Percentiles rank a stretch among this genome's conserved stretches.
phyloP scores from a whole-genome alignment of 2,113 vertebrate genomes.

The Carollia perspicillata region DNA sequence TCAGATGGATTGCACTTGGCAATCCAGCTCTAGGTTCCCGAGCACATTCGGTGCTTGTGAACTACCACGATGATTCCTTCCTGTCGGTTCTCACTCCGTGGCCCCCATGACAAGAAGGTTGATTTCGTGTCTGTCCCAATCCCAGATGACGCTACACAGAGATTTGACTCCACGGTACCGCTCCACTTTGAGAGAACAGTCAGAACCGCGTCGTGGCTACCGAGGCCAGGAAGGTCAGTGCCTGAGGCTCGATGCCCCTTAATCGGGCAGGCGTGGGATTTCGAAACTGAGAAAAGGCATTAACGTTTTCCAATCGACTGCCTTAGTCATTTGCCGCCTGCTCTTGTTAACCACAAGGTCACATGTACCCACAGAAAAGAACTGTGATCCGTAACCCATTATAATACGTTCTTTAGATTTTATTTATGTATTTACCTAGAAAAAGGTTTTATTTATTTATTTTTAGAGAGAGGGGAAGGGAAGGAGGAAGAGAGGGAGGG shows the following conservation, averaged over 20 bases:
- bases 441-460: too few relatives aligned
- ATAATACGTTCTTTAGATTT: neutral
- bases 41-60: neutral
- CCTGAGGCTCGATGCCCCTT: neutral
- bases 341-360: neutral
- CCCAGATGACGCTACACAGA: neutral
- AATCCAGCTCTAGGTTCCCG: neutral
- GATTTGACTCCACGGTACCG: neutral
- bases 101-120: neutral
- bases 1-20: neutral
- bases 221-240: neutral
- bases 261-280: neutral
- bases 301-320: neutral
- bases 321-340: neutral
- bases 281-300: constrained; percentile 4
- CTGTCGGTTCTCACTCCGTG: neutral
- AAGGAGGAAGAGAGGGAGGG: too few relatives aligned
- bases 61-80: neutral
- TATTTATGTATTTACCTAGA: too few relatives aligned
- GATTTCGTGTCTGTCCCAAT: neutral
- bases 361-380: neutral
- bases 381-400: neutral
- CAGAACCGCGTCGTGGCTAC: neutral
- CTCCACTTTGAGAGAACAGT: neutral
- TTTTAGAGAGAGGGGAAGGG: too few relatives aligned